Base-by-base conservation (phyloP, 2,888 invertebrate species). In the Ochropleura plecta region DNA sequence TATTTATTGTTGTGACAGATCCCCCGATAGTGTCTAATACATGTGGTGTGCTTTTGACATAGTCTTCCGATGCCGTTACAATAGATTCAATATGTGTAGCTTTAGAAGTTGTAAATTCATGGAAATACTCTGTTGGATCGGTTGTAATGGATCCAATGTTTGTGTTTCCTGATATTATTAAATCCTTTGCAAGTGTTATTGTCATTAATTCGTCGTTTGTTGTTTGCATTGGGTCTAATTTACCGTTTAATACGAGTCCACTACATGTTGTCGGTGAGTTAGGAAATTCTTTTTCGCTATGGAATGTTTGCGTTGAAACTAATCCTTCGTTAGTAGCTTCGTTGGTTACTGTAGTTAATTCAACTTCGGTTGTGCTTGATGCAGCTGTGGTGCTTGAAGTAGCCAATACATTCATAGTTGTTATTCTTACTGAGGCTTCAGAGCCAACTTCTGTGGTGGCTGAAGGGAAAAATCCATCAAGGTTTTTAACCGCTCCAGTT, bases 111-210 rank as follows among this genome's bases (percentile, higher is more conserved):
- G 55, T 51, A 20, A 82, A 59, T n/a, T 78, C 60, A n/a, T 55
- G 60, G 4, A 20, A 16, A 78, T 82, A 53, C 10, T 76, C n/a
- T 51, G 44, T 55, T 67, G 63, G 20, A 42, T 71, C 72, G 14
- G 51, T 59, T 42, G 57, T 77, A 44, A 64, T n/a, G 14, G 63
- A 53, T 44, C 14, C 82, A 44, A 65, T 40, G 20, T 82, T 55
- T 10, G 40, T 65, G n/a, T 44, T 82, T 60, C 66, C 48, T 20
- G 70, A 57, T 63, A 42, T 20, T 14, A 44, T 46, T 20, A 53
- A 44, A 18, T 59, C n/a, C 1, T 82, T 51, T 64, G 48, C 18
- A 48, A 14, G 9, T 67, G 57, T 44, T 44, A 78, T 64, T 48
- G 42, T 68, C 42, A 77, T 51, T 14, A 63, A 30, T 30, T 12